Base-by-base conservation (phyloP, 1,140 invertebrate species). In the Drosophila pruinosa region DNA sequence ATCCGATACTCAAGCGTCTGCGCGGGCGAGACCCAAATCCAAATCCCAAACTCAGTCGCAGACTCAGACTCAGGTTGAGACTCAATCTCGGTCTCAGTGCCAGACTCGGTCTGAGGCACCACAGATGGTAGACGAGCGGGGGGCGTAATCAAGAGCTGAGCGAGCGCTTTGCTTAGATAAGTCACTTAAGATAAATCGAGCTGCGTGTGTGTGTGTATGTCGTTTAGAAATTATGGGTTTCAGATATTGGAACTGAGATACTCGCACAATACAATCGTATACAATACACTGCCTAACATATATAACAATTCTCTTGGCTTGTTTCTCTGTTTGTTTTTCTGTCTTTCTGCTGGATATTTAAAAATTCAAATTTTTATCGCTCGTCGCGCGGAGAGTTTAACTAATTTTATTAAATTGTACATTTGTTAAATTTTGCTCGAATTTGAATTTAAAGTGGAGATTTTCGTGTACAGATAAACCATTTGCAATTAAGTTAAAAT, bases 131-230 rank as follows among this genome's bases (percentile, higher is more conserved):
- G 43, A 61, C 43, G 56, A 47, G 12, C 50, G 70, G 57, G 47
- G 21, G 39, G 12, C 58, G 54, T 79, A 85, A 85, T 85, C 77
- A 77, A 77, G 73, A 59, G 74, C 36, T 50, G 64, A 76, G 71
- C 72, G 64, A 76, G 71, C 72, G 73, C 72, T 85, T 85, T 85
- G 76, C 72, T 86, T 77, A 81, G 81, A 74, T 85, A 85, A 85
- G 81, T 85, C 81, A 63, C 69, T 64, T 64, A 17, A 85, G 77
- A 85, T 86, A 85, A 86, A 81, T 85, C 81, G 72, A 45, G 21
- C 48, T 39, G 52, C 10, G 45, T 63, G 39, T 71, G 36, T 28
- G 54, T 50, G 59, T 63, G 69, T 56, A 17, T 58, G 72, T 72
- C 63, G 50, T 68, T 72, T 77, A 48, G 71, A 86, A 86, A 68